phyloP scores from a whole-genome alignment of 2,113 vertebrate species.

The Dicrurus megarhynchus region DNA sequence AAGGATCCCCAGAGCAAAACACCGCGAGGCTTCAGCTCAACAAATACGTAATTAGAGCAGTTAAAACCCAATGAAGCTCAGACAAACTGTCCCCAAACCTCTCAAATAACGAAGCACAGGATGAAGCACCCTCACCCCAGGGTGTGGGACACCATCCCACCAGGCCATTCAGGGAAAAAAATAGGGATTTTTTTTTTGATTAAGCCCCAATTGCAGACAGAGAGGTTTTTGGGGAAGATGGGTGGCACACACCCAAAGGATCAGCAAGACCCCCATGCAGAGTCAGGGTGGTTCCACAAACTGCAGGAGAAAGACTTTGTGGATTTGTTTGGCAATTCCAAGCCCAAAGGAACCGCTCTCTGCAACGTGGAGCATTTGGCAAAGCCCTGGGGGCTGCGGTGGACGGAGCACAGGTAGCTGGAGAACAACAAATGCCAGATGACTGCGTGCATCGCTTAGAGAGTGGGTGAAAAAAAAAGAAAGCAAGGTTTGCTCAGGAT shows the following conservation, averaged over 20 bases:
- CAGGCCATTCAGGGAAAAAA: neutral
- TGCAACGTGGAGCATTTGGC: neutral
- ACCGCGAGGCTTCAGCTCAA: accelerated
- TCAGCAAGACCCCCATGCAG: neutral
- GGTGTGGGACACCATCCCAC: neutral
- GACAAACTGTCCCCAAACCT: neutral
- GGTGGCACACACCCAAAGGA: neutral
- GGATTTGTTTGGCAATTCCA: neutral
- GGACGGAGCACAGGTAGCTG: neutral
- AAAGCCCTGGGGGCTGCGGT: neutral
- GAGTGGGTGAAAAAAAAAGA: neutral
- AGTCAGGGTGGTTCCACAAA: neutral
- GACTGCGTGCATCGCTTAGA: neutral
- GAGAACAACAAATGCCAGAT: neutral
- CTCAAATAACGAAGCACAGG: neutral
- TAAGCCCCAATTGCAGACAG: accelerated
- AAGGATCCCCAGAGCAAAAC: neutral
- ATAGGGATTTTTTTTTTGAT: accelerated
- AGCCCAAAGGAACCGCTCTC: neutral
- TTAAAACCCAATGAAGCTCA: neutral
- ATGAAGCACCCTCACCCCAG: neutral
- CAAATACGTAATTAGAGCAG: neutral
- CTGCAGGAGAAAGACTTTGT: neutral
- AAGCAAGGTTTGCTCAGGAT: neutral
- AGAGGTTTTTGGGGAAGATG: neutral